A percentile compares a stretch with the other conserved stretches of the same genome.
These are phyloP conservation scores for Notodonta ziczac DNA, from an alignment of 2,888 invertebrate genomes.

Conservation along the genomic window DNA sequence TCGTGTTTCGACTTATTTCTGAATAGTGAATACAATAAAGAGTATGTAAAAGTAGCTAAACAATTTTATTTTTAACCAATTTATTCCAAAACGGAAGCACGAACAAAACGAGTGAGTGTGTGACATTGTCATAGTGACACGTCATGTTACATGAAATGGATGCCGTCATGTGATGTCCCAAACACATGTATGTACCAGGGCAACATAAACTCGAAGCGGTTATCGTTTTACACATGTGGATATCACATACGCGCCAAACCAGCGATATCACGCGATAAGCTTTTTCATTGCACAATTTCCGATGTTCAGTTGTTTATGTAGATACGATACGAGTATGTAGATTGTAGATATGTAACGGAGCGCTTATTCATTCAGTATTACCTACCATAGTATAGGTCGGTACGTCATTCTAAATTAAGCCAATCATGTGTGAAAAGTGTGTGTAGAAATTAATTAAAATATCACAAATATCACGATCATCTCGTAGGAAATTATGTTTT, in stretches of 20 bases:
- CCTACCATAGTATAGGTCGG: too few species aligned
- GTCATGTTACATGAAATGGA: slow-evolving; percentile 54
- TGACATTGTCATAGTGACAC: slow-evolving; percentile 31
- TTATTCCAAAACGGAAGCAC: slow-evolving; percentile 7
- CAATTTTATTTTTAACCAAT: not conserved
- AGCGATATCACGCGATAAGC: slow-evolving; percentile 17
- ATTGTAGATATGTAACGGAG: not conserved
- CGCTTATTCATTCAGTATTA: not conserved
- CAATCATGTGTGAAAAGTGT: too few species aligned
- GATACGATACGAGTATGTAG: too few species aligned
- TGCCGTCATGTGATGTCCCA: slow-evolving; percentile 65
- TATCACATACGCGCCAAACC: slow-evolving; percentile 26
- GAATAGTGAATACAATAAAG: too few species aligned
- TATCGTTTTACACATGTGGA: slow-evolving; percentile 34
- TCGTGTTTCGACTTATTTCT: too few species aligned
- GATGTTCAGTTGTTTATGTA: not conserved
- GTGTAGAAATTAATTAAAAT: too few species aligned
- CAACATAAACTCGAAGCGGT: slow-evolving; percentile 44
- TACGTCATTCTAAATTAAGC: too few species aligned
- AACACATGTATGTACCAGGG: slow-evolving; percentile 65
- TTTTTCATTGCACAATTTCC: slow-evolving; percentile 2
- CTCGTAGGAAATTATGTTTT: too few species aligned
- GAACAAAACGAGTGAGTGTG: slow-evolving; percentile 26
- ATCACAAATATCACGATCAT: too few species aligned
- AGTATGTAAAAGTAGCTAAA: too few species aligned